phyloP scores from a whole-genome alignment of 2,113 vertebrate species.

The Vidua chalybeata region DNA sequence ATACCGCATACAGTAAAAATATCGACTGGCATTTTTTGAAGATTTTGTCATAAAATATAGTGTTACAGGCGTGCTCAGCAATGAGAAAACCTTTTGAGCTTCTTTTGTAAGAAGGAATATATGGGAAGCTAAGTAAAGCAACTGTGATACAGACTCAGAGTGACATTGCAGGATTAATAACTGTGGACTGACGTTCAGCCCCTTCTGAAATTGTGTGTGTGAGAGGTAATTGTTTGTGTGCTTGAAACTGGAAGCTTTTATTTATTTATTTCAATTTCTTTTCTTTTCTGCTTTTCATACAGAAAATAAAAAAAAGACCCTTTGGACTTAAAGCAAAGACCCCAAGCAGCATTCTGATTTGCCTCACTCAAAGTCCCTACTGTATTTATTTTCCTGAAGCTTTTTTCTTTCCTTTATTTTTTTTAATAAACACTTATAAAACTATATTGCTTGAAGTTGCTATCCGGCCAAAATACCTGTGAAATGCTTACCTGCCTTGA shows the following conservation, averaged over 20 bases:
- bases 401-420: slow-evolving; percentile 61
- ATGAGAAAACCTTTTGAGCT: neutral
- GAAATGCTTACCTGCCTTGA: slow-evolving; percentile 49
- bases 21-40: neutral
- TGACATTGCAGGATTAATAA: slow-evolving; percentile 38
- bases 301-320: slow-evolving; percentile 45
- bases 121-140: neutral
- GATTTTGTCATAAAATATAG: neutral
- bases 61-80: neutral
- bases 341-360: slow-evolving; percentile 67
- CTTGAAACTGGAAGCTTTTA: slow-evolving; percentile 45
- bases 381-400: slow-evolving; percentile 71
- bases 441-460: slow-evolving; percentile 62
- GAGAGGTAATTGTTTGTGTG: neutral
- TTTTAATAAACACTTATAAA: slow-evolving; percentile 70
- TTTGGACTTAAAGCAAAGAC: slow-evolving; percentile 65
- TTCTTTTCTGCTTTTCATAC: slow-evolving; percentile 47
- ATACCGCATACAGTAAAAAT: neutral
- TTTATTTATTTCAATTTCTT: slow-evolving; percentile 65
- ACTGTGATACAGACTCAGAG: neutral
- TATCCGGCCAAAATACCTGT: slow-evolving; percentile 27
- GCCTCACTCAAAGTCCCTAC: slow-evolving; percentile 61
- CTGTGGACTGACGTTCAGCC: slow-evolving; percentile 46
- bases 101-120: neutral
- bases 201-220: slow-evolving; percentile 20